Conservation (phyloP, 2,113 vertebrate species). For the Osmerus eperlanus region DNA sequence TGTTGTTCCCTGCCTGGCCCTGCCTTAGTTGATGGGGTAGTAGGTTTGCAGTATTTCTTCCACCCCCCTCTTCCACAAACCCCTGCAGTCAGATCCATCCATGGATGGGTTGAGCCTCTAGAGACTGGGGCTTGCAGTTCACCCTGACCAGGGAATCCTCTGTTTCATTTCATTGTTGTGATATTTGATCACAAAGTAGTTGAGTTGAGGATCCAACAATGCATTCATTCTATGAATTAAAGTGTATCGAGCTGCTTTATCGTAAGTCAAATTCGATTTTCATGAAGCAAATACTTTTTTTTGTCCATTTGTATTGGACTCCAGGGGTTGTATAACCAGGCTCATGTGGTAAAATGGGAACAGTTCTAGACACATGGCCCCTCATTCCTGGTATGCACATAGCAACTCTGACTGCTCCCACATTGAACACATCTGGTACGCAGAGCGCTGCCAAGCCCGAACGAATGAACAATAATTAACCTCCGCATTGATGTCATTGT, state of each 20-base stretch:
- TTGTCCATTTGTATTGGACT: too few relatives aligned
- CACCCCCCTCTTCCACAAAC: background rate
- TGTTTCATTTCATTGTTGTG: too few relatives aligned
- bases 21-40: background rate
- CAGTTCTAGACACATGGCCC: conserved; percentile 24
- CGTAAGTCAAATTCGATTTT: too few relatives aligned
- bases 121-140: too few relatives aligned
- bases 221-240: too few relatives aligned
- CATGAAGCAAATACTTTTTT: too few relatives aligned
- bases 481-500: conserved; percentile 54
- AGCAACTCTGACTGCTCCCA: conserved; percentile 42
- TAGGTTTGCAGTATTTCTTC: background rate
- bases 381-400: conserved; percentile 43
- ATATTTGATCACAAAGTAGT: too few relatives aligned
- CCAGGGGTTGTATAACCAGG: conserved; percentile 26
- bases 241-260: too few relatives aligned
- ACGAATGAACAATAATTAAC: conserved; percentile 46
- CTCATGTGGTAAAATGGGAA: conserved; percentile 30
- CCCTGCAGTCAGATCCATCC: background rate
- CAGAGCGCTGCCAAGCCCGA: conserved; percentile 42
- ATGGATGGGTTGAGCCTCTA: too few relatives aligned
- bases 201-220: too few relatives aligned
- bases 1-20: background rate
- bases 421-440: conserved; percentile 55
- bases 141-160: too few relatives aligned